Conservation (phyloP, 2,113 vertebrate species). For the Ranitomeya variabilis region DNA sequence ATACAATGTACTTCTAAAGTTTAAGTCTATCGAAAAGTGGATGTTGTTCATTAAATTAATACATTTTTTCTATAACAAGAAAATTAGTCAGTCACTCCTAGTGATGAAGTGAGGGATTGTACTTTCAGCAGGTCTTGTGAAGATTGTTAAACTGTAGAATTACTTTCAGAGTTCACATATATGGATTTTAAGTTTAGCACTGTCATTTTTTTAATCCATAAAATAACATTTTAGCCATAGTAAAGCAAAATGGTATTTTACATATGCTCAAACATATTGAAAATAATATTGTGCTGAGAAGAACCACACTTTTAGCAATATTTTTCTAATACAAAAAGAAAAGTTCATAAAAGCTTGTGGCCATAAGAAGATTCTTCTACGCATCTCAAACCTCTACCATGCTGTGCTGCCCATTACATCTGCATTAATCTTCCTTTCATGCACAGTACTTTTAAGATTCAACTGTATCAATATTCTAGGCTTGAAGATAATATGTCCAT, state of each 20-base stretch:
- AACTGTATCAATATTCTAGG: slow-evolving; percentile 33
- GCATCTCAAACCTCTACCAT: slow-evolving; percentile 1
- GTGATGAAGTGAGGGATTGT: too few species aligned
- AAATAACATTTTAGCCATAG: not conserved
- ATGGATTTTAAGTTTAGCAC: not conserved
- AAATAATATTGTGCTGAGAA: not conserved
- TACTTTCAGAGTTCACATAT: not conserved
- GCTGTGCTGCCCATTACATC: slow-evolving; percentile 33
- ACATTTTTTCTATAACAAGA: too few species aligned
- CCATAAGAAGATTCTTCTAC: slow-evolving; percentile 18
- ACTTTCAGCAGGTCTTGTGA: too few species aligned
- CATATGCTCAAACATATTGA: not conserved
- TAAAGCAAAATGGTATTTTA: not conserved
- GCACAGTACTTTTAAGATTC: slow-evolving; percentile 18
- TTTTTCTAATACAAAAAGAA: not conserved
- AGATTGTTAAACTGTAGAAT: not conserved
- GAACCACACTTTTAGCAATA: slow-evolving; percentile 1
- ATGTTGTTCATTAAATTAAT: too few species aligned
- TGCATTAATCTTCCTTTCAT: slow-evolving; percentile 42
- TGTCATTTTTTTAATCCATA: not conserved
- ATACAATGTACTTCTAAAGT: too few species aligned
- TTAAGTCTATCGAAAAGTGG: too few species aligned
- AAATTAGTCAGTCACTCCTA: too few species aligned
- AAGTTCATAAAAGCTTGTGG: not conserved
- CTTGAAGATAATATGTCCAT: slow-evolving; percentile 29